Percentiles rank a stretch among this genome's conserved stretches.
These are phyloP conservation scores for Serripes groenlandicus DNA, from an alignment of 2,888 invertebrate species.

Conservation along the genomic window DNA sequence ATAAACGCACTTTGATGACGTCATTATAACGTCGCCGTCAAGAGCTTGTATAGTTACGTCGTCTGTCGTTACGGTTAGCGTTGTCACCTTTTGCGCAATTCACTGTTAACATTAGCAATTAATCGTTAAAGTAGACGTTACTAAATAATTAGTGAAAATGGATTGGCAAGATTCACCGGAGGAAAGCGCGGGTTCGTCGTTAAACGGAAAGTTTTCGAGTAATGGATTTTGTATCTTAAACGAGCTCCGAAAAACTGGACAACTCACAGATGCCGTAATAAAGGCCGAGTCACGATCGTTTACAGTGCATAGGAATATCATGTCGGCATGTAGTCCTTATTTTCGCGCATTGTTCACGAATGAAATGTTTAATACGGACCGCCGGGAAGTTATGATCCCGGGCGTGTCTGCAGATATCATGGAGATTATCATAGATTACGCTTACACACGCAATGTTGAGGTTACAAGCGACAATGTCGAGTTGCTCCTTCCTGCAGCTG, in stretches of 20 bases:
- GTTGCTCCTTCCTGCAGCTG: conserved; percentile 91
- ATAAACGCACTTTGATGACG: no score
- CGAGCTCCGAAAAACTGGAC: conserved; percentile 93
- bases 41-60: neutral
- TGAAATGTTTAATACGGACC: conserved; percentile 87
- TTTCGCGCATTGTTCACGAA: conserved; percentile 96
- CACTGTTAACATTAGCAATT: no score
- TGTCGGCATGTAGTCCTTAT: conserved; percentile 93
- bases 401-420: conserved; percentile 92
- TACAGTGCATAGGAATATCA: conserved; percentile 91
- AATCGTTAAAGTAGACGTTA: no score
- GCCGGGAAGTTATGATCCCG: conserved; percentile 72
- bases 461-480: conserved; percentile 93
- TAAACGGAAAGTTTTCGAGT: conserved; percentile 91
- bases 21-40: neutral
- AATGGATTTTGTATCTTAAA: conserved; percentile 94
- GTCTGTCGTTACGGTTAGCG: neutral
- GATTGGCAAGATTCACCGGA: conserved; percentile 37
- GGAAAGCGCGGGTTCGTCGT: neutral
- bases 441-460: conserved; percentile 93
- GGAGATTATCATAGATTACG: conserved; percentile 93
- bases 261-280: conserved; percentile 94
- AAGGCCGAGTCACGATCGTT: conserved; percentile 93
- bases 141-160: no score
- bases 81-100: neutral